Evolutionary conservation across 53 echinoderm and acorn worm genomes (phyloP).

Genomic region (Echinometra lucunter): DNA sequence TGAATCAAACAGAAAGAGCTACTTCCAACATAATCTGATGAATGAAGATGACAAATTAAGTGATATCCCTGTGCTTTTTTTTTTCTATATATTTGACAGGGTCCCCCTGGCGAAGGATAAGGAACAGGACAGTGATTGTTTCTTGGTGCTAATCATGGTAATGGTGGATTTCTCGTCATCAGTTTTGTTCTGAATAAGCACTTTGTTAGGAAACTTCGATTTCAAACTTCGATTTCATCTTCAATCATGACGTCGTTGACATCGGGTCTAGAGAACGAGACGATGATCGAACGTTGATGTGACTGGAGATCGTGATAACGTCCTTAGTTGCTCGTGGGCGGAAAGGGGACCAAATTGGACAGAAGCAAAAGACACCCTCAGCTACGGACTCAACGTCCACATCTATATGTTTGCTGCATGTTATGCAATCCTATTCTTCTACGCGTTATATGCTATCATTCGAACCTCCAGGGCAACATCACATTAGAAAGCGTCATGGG

Average conservation of each 20-base stretch:
- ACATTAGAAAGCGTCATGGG: slow-evolving; percentile 64
- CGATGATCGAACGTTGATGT: background rate
- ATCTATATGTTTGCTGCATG: slow-evolving; percentile 69
- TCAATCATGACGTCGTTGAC: background rate
- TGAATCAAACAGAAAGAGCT: too few relatives aligned
- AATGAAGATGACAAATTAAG: too few relatives aligned
- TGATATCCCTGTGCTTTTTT: too few relatives aligned
- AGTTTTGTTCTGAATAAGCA: background rate
- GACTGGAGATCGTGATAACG: background rate
- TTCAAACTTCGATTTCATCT: too few relatives aligned
- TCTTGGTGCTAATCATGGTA: too few relatives aligned
- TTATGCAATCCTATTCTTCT: slow-evolving; percentile 37
- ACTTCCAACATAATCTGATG: too few relatives aligned
- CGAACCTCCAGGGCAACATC: background rate
- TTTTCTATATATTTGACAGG: too few relatives aligned
- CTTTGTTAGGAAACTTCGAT: background rate
- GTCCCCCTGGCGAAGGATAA: too few relatives aligned
- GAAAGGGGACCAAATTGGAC: slow-evolving; percentile 59
- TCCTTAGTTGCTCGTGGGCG: slow-evolving; percentile 59
- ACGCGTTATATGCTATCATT: background rate
- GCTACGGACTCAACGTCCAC: slow-evolving; percentile 56
- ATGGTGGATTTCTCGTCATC: too few relatives aligned
- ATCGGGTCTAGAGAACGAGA: background rate
- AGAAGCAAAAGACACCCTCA: background rate
- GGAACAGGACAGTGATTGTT: too few relatives aligned